phyloP scores from a whole-genome alignment of 2,797 vertebrate species.

The Pantherophis alleghaniensis region DNA sequence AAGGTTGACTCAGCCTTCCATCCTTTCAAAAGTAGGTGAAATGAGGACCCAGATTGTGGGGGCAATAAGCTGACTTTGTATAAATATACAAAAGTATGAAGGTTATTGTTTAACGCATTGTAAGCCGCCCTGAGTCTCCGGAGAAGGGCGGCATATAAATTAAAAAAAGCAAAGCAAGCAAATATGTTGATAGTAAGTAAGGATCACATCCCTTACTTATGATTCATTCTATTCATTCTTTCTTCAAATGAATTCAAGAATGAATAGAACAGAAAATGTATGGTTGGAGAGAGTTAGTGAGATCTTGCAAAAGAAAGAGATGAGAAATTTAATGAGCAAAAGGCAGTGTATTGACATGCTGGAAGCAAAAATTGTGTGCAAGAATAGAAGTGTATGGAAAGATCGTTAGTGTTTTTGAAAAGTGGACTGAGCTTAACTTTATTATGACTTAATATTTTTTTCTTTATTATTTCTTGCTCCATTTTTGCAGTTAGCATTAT shows the following conservation, averaged over 20 bases:
- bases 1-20: too few species aligned
- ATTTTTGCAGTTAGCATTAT: not conserved
- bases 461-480: not conserved
- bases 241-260: not conserved
- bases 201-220: not conserved
- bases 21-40: too few species aligned
- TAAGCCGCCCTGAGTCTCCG: too few species aligned
- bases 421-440: not conserved
- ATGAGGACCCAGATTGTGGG: too few species aligned
- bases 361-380: not conserved
- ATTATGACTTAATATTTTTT: not conserved
- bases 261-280: not conserved
- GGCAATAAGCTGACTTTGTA: too few species aligned
- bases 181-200: not conserved
- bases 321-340: not conserved
- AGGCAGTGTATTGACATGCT: not conserved
- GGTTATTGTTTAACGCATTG: too few species aligned
- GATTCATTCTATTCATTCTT: too few species aligned
- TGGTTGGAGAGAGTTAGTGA: not conserved
- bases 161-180: too few species aligned
- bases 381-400: not conserved
- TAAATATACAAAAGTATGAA: too few species aligned
- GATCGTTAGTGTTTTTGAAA: not conserved
- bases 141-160: too few species aligned
- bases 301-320: not conserved